These are phyloP conservation scores for Neodiprion fabricii DNA, from an alignment of 1,140 invertebrate genomes.

Conservation along the genomic window DNA sequence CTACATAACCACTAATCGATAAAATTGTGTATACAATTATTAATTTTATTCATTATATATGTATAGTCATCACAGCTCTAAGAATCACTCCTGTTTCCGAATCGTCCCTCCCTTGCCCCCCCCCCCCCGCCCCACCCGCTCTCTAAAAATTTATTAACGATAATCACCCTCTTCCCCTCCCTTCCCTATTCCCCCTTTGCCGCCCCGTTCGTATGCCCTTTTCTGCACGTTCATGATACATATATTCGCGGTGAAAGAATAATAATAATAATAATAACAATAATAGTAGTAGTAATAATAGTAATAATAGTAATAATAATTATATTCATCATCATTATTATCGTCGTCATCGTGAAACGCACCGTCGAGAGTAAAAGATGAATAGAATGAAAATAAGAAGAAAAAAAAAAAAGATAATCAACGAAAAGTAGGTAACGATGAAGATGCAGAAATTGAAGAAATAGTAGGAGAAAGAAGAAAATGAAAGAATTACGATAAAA, in stretches of 20 bases:
- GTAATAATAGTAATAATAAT: too few species aligned
- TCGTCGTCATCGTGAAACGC: not conserved
- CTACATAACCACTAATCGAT: not conserved
- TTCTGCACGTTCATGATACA: too few species aligned
- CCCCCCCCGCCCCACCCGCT: not conserved
- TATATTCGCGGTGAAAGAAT: too few species aligned
- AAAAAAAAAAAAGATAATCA: too few species aligned
- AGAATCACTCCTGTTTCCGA: conserved; percentile 8
- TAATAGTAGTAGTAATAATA: too few species aligned
- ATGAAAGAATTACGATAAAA: not conserved
- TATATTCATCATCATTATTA: not conserved
- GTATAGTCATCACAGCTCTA: conserved; percentile 16
- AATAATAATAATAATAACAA: too few species aligned
- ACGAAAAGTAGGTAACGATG: too few species aligned
- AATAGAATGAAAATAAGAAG: too few species aligned
- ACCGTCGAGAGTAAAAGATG: too few species aligned
- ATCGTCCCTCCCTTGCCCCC: conserved; percentile 14
- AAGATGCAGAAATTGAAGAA: not conserved
- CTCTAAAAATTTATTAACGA: not conserved
- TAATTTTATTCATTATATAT: conserved; percentile 1
- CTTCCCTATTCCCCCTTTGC: not conserved
- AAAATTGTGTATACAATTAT: not conserved
- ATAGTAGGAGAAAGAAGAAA: not conserved
- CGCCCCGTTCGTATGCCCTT: too few species aligned
- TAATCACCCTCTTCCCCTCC: not conserved